Evolutionary conservation across 2,113 vertebrate genomes (phyloP).

Genomic region (human): DNA sequence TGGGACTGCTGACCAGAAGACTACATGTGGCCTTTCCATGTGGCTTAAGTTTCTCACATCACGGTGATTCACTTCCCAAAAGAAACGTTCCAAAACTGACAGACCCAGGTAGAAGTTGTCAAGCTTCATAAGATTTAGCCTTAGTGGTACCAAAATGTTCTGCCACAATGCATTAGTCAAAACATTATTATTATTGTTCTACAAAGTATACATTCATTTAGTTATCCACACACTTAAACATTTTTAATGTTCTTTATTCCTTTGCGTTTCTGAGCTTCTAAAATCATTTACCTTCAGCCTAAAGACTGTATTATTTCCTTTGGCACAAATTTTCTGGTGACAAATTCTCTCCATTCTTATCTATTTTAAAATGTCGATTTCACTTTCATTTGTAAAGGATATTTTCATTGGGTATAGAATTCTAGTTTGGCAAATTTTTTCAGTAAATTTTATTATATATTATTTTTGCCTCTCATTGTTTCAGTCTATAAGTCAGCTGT

Average conservation of each 20-base stretch:
- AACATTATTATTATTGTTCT: neutral
- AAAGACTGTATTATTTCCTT: neutral
- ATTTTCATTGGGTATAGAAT: neutral
- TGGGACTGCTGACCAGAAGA: neutral
- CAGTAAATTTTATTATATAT: neutral
- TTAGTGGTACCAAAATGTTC: neutral
- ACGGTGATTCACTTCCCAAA: neutral
- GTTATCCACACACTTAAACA: neutral
- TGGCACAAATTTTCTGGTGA: neutral
- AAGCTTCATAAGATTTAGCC: neutral
- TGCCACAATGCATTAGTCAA: neutral
- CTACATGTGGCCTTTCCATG: neutral
- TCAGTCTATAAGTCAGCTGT: neutral
- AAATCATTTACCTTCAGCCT: neutral
- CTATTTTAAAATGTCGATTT: neutral
- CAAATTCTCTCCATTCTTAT: neutral
- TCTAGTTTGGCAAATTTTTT: neutral
- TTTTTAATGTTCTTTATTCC: neutral
- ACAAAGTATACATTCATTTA: neutral
- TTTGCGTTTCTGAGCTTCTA: neutral
- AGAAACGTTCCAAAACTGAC: neutral
- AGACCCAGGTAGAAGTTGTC: neutral
- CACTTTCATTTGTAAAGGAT: neutral
- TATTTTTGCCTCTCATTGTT: neutral
- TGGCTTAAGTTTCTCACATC: neutral